phyloP scores from a whole-genome alignment of 2,113 vertebrate genomes.

The Brachionichthys hirsutus region DNA sequence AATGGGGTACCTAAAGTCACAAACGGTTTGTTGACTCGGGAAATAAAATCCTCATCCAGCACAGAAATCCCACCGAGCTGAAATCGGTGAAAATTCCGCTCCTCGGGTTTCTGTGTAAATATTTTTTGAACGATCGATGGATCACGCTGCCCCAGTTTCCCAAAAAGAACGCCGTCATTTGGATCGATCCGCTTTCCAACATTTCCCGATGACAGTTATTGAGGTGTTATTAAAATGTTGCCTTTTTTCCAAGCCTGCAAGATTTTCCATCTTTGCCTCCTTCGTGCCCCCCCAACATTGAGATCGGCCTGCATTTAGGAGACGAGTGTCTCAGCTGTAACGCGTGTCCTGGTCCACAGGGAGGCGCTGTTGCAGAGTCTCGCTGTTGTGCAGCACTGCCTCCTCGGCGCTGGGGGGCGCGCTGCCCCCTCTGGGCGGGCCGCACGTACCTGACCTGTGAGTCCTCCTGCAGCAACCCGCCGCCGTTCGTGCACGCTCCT shows the following conservation, averaged over 20 bases:
- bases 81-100: conserved; percentile 16
- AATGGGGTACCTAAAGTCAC: background rate
- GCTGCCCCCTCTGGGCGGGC: conserved; percentile 87
- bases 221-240: conserved; percentile 19
- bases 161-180: conserved; percentile 26
- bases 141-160: conserved; percentile 14
- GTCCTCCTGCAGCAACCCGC: conserved; percentile 59
- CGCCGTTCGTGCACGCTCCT: conserved; percentile 8
- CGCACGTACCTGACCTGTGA: conserved; percentile 87
- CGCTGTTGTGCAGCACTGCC: conserved; percentile 90
- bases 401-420: conserved; percentile 91
- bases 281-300: conserved; percentile 11
- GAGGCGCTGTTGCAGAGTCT: conserved; percentile 93
- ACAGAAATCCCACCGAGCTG: background rate
- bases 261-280: conserved; percentile 47
- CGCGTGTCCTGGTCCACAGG: conserved; percentile 69
- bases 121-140: conserved; percentile 10
- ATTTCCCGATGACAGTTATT: conserved; percentile 40
- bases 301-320: too few species aligned
- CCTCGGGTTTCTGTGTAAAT: conserved; percentile 17
- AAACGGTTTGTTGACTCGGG: conserved; percentile 2
- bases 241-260: conserved; percentile 29
- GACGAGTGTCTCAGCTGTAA: too few species aligned
- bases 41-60: conserved; percentile 8
- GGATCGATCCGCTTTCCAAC: conserved; percentile 20